Conservation (phyloP, 2,888 invertebrate genomes). For the Molorchus minor region DNA sequence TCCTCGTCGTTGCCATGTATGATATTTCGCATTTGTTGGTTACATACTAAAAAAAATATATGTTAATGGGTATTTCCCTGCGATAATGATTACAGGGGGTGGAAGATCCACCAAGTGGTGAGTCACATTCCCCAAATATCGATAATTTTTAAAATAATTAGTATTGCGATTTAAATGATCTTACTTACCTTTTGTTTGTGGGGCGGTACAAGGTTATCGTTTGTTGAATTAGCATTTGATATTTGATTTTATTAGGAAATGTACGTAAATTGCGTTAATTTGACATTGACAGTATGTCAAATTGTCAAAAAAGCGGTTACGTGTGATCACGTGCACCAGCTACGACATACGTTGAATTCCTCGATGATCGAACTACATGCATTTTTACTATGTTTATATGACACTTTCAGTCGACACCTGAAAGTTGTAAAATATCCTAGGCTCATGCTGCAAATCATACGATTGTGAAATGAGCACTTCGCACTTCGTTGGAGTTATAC, state of each 20-base stretch:
- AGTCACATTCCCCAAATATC: conserved; percentile 7
- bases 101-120: neutral
- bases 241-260: conserved; percentile 1
- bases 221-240: neutral
- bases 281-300: conserved; percentile 12
- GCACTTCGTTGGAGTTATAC: no score
- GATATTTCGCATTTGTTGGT: neutral
- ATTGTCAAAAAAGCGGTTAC: neutral
- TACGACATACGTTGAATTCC: conserved; percentile 2
- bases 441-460: no score
- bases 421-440: no score
- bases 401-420: neutral
- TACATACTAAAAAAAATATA: conserved; percentile 16
- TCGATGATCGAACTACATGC: no score
- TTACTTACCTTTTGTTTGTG: neutral
- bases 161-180: neutral
- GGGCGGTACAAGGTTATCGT: neutral
- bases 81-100: neutral
- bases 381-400: neutral
- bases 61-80: neutral
- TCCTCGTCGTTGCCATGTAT: conserved; percentile 6
- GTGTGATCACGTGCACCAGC: neutral
- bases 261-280: conserved; percentile 3
- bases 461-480: no score
- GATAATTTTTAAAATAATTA: neutral